phyloP scores from a whole-genome alignment of 2,888 invertebrate species.

The Slavum lentiscoides region DNA sequence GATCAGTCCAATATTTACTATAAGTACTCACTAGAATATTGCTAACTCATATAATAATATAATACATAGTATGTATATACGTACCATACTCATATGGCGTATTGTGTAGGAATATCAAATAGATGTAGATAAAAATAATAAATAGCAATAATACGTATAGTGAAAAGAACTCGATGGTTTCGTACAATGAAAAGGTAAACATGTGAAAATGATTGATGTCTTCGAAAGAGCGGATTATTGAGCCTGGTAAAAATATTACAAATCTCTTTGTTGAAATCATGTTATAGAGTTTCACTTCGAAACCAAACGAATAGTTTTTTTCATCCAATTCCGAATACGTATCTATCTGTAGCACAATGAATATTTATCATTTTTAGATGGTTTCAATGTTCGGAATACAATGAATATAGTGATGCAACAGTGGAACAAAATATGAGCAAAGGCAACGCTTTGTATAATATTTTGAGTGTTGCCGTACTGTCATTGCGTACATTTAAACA shows the following conservation, averaged over 20 bases:
- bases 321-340: background rate
- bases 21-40: too few relatives aligned
- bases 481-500: background rate
- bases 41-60: too few relatives aligned
- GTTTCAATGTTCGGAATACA: slow-evolving; percentile 13
- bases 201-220: slow-evolving; percentile 28
- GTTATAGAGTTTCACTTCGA: slow-evolving; percentile 5
- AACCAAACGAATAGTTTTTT: slow-evolving; percentile 1
- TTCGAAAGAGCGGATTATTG: slow-evolving; percentile 10
- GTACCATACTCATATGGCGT: too few relatives aligned
- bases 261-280: slow-evolving; percentile 34
- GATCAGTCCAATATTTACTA: too few relatives aligned
- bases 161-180: background rate
- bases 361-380: slow-evolving; percentile 18
- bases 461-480: background rate
- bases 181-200: slow-evolving; percentile 17
- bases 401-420: background rate
- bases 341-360: background rate
- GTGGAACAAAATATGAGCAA: background rate
- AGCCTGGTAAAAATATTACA: slow-evolving; percentile 19
- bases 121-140: background rate
- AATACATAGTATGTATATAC: too few relatives aligned
- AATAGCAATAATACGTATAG: background rate
- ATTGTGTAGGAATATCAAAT: background rate
- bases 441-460: background rate